Evolutionary conservation across 2,113 vertebrate species (phyloP).

Genomic region (Spea multiplicata): DNA sequence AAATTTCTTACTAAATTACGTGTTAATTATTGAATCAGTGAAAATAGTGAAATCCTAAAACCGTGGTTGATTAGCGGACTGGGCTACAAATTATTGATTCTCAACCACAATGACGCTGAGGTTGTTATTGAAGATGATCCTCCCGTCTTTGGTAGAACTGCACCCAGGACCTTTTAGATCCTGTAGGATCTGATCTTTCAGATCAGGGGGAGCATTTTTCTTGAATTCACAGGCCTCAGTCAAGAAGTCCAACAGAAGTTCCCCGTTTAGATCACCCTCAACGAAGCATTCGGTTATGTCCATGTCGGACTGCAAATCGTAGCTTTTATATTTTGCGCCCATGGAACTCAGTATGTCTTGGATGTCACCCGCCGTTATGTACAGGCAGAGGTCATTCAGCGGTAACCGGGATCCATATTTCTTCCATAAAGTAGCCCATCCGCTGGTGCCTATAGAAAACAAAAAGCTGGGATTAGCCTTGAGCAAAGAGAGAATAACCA

Average conservation of each 20-base stretch:
- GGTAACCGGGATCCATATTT: slow-evolving; percentile 66
- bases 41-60: too few species aligned
- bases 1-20: too few species aligned
- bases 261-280: slow-evolving; percentile 76
- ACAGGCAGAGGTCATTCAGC: slow-evolving; percentile 64
- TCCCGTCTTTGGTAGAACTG: slow-evolving; percentile 71
- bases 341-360: slow-evolving; percentile 67
- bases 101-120: slow-evolving; percentile 73
- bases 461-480: background rate
- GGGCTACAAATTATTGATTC: background rate
- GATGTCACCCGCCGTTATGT: slow-evolving; percentile 71
- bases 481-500: too few species aligned
- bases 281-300: slow-evolving; percentile 88
- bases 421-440: slow-evolving; percentile 77
- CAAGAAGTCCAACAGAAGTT: slow-evolving; percentile 86
- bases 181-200: slow-evolving; percentile 72
- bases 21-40: too few species aligned
- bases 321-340: slow-evolving; percentile 67
- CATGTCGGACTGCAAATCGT: slow-evolving; percentile 75
- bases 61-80: too few species aligned
- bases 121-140: slow-evolving; percentile 81
- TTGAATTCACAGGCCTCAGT: slow-evolving; percentile 80
- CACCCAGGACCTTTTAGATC: slow-evolving; percentile 75
- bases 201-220: slow-evolving; percentile 70
- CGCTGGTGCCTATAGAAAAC: slow-evolving; percentile 67